Evolutionary conservation across 2,113 vertebrate species (phyloP).

Genomic region (Elgaria multicarinata): DNA sequence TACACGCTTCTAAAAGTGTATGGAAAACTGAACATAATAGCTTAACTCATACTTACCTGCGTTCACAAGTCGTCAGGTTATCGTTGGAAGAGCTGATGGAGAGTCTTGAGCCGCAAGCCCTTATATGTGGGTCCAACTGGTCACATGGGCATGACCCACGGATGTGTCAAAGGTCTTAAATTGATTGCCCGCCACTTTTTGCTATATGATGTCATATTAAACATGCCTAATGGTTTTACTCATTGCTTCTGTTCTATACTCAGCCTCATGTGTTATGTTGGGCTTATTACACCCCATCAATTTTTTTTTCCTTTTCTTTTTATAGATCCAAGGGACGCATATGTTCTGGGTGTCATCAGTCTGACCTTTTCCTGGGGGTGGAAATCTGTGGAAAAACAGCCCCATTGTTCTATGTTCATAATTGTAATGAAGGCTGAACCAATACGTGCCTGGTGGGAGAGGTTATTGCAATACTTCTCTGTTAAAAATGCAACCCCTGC

Average conservation of each 20-base stretch:
- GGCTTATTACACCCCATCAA: neutral
- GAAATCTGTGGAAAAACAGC: no score
- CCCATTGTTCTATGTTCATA: no score
- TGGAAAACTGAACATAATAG: neutral
- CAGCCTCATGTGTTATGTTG: neutral
- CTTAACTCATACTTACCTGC: neutral
- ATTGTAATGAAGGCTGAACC: no score
- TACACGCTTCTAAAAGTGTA: no score
- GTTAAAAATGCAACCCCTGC: no score
- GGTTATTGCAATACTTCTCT: no score
- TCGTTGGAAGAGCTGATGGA: neutral
- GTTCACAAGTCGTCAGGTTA: neutral
- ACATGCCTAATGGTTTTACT: neutral
- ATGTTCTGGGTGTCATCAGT: neutral
- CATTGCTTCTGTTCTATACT: neutral
- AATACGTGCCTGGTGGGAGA: no score
- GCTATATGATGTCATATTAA: neutral
- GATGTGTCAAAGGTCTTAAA: neutral
- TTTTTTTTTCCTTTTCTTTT: neutral
- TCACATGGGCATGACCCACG: neutral
- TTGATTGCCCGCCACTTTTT: neutral
- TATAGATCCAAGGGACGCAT: neutral
- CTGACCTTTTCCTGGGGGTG: no score
- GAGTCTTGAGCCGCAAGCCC: neutral
- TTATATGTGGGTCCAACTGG: neutral